phyloP scores from a whole-genome alignment of 2,113 vertebrate species.

The Heloderma charlesbogerti region DNA sequence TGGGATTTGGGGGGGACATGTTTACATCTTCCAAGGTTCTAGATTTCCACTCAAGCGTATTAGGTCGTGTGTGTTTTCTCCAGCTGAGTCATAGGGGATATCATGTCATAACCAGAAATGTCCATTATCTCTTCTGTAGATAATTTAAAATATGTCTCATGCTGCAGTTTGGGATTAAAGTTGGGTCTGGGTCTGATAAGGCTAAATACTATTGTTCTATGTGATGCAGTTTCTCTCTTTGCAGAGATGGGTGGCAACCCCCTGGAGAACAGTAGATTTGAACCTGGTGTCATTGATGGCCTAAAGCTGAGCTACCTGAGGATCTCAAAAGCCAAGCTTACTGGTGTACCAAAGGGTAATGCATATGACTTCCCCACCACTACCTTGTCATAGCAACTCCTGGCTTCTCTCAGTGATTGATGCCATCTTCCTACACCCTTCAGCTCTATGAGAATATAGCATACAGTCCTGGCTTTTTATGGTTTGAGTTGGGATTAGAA shows the following conservation, averaged over 20 bases:
- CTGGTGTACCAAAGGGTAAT: constrained; percentile 91
- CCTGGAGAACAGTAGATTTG: constrained; percentile 90
- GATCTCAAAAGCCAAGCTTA: constrained; percentile 90
- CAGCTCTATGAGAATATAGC: neutral
- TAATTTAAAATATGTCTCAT: neutral
- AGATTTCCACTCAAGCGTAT: neutral
- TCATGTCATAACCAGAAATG: neutral
- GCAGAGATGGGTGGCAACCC: constrained; percentile 94
- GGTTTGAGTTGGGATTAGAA: neutral
- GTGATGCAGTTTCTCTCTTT: constrained; percentile 24
- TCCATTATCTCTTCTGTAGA: neutral
- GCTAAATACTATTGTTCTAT: neutral
- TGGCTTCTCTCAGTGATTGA: neutral
- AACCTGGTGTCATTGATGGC: constrained; percentile 91
- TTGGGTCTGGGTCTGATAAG: neutral
- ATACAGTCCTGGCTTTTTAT: neutral
- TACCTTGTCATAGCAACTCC: neutral
- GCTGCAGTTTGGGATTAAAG: neutral
- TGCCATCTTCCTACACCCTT: neutral
- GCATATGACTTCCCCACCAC: too few relatives aligned
- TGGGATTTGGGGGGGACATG: neutral
- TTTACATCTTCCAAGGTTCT: neutral
- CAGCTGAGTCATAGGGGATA: neutral
- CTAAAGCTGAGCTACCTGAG: constrained; percentile 91
- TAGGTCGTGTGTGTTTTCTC: neutral